These are phyloP conservation scores for Rhinichthys osculus DNA, from an alignment of 2,797 vertebrate species.

Conservation along the genomic window DNA sequence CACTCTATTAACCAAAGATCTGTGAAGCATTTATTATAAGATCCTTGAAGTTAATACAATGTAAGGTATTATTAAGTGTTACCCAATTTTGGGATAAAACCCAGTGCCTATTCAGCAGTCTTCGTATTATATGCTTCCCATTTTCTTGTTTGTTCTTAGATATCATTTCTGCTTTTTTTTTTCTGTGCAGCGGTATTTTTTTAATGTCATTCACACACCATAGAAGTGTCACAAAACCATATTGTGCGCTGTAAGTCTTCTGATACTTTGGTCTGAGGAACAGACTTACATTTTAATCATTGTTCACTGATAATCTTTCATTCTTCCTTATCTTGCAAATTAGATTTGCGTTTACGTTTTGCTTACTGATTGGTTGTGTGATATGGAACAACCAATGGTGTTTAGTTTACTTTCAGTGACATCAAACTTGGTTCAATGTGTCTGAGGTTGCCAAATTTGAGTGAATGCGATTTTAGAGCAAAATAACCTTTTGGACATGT, in stretches of 20 bases:
- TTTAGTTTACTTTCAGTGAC: neutral
- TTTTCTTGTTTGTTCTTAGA: neutral
- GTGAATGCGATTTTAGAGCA: neutral
- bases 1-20: neutral
- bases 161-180: neutral
- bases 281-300: neutral
- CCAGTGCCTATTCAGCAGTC: neutral
- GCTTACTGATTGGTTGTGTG: neutral
- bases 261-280: neutral
- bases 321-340: neutral
- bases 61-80: neutral
- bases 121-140: neutral
- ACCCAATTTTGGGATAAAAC: neutral
- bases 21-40: neutral
- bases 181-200: neutral
- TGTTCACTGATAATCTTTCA: neutral
- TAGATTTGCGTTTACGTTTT: neutral
- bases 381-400: neutral
- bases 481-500: neutral
- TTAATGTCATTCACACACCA: neutral
- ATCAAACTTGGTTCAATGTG: neutral
- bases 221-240: neutral
- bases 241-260: neutral
- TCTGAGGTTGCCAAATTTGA: neutral
- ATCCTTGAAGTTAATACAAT: neutral